A percentile compares a stretch with the other conserved stretches of the same genome.
These are phyloP conservation scores for Axis porcinus DNA, from an alignment of 2,113 vertebrate genomes.

Conservation along the genomic window DNA sequence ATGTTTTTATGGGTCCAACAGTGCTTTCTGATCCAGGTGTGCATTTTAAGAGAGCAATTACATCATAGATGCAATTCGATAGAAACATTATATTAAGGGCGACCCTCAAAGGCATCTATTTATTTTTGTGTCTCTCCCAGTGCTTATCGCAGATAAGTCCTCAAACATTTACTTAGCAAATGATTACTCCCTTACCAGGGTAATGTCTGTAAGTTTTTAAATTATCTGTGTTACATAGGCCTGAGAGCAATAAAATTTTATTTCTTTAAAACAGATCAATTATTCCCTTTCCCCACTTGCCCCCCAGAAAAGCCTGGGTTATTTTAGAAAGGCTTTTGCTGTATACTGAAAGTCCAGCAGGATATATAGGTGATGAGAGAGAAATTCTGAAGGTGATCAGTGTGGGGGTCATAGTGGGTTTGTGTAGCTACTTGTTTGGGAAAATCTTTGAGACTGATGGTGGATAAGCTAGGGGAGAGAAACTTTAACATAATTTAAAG, in stretches of 20 bases:
- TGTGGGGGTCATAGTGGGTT: not conserved
- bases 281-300: rapidly evolving
- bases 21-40: not conserved
- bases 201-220: not conserved
- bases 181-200: not conserved
- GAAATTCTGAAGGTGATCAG: not conserved
- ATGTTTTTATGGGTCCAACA: not conserved
- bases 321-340: not conserved
- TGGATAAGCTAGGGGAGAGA: not conserved
- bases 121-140: not conserved
- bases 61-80: not conserved
- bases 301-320: not conserved
- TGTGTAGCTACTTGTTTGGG: not conserved
- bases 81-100: not conserved
- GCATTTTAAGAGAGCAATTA: not conserved
- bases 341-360: not conserved
- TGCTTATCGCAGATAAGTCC: not conserved
- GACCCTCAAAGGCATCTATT: not conserved
- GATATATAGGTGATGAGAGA: not conserved
- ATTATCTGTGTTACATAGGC: not conserved
- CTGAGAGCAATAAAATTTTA: not conserved
- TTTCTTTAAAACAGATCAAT: not conserved
- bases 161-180: not conserved
- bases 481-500: not conserved
- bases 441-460: not conserved